phyloP scores from a whole-genome alignment of 1,140 invertebrate species.

The Mamestra configurata region DNA sequence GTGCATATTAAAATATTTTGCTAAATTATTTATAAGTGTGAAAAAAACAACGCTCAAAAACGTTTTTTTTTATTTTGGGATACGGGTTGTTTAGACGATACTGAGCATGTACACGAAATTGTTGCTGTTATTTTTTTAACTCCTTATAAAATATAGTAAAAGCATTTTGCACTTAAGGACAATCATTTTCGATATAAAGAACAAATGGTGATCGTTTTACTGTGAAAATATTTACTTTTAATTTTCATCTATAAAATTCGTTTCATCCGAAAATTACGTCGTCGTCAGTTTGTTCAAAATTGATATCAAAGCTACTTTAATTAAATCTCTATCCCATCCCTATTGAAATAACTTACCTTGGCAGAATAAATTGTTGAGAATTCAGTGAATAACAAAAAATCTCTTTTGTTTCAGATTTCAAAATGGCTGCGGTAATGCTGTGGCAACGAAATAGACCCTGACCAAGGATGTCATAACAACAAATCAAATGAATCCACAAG shows the following conservation, averaged over 20 bases:
- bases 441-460: slow-evolving; percentile 33
- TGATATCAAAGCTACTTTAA: not conserved
- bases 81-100: too few relatives aligned
- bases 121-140: too few relatives aligned
- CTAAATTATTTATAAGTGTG: too few relatives aligned
- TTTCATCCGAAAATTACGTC: not conserved
- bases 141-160: not conserved
- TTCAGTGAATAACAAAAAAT: slow-evolving; percentile 18
- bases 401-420: slow-evolving; percentile 61
- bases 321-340: not conserved
- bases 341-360: not conserved
- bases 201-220: not conserved
- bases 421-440: slow-evolving; percentile 43
- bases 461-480: slow-evolving; percentile 43
- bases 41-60: too few relatives aligned
- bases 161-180: not conserved
- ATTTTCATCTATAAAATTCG: not conserved
- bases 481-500: slow-evolving; percentile 45
- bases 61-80: too few relatives aligned
- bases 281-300: not conserved
- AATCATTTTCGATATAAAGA: too few relatives aligned
- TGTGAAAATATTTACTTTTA: slow-evolving; percentile 7
- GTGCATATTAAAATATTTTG: too few relatives aligned
- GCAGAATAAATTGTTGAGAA: not conserved
- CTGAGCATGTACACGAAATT: too few relatives aligned